Conservation (phyloP, 2,113 vertebrate species). For the Ptilorrhoa leucosticta region DNA sequence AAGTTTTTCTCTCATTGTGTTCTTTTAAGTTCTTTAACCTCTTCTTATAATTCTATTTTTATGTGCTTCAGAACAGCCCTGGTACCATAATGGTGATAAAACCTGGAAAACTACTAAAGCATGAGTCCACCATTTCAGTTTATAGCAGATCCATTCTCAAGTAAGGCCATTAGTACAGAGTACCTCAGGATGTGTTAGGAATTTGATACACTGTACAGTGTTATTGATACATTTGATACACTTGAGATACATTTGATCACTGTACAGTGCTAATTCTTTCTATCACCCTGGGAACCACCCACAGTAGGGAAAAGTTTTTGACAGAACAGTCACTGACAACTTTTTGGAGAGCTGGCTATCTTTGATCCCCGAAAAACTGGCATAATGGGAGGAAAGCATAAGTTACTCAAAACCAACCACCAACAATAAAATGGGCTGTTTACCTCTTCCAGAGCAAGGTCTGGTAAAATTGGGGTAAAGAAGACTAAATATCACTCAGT, state of each 20-base stretch:
- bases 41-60: background rate
- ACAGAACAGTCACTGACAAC: background rate
- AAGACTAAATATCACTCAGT: background rate
- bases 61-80: background rate
- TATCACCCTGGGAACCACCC: background rate
- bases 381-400: background rate
- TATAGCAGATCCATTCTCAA: background rate
- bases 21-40: background rate
- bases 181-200: background rate
- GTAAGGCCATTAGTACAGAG: background rate
- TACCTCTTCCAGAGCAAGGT: background rate
- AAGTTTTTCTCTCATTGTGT: background rate
- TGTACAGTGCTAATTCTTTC: background rate
- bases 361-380: background rate
- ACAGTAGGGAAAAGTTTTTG: background rate
- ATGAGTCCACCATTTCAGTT: background rate
- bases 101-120: background rate
- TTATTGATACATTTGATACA: no score
- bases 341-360: background rate
- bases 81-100: background rate
- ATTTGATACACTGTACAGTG: fast-evolving
- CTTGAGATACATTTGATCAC: background rate
- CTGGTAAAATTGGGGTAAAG: background rate
- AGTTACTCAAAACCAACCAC: background rate
- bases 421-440: background rate